Percentiles rank a stretch among this genome's conserved stretches.
phyloP scores from a whole-genome alignment of 2,113 vertebrate genomes.

The Acanthochromis polyacanthus region DNA sequence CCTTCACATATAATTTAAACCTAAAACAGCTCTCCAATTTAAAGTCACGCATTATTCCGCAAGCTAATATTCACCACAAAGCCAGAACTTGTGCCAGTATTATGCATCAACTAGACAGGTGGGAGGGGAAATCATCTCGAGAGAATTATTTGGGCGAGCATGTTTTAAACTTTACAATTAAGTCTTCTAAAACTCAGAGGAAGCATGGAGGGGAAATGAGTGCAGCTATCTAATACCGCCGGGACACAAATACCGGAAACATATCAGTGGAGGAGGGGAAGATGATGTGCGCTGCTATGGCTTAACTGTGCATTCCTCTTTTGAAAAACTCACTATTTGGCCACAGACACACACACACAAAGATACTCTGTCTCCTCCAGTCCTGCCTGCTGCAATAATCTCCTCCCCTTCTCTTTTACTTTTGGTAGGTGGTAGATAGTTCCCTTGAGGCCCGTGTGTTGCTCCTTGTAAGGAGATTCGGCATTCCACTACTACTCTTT shows the following conservation, averaged over 20 bases:
- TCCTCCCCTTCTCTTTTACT: slow-evolving; percentile 40
- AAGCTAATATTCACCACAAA: too few relatives aligned
- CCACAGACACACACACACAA: slow-evolving; percentile 34
- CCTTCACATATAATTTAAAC: too few relatives aligned
- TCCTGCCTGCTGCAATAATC: slow-evolving; percentile 53
- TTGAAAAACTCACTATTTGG: slow-evolving; percentile 36
- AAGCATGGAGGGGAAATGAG: slow-evolving; percentile 56
- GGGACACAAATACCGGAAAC: slow-evolving; percentile 69
- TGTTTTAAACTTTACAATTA: slow-evolving; percentile 54
- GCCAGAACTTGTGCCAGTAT: too few relatives aligned
- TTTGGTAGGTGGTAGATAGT: slow-evolving; percentile 54
- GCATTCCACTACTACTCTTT: slow-evolving; percentile 71
- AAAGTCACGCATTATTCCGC: too few relatives aligned
- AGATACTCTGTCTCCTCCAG: slow-evolving; percentile 29
- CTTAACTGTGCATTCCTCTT: slow-evolving; percentile 62
- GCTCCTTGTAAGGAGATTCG: slow-evolving; percentile 81
- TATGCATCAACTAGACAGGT: too few relatives aligned
- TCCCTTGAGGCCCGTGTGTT: slow-evolving; percentile 63
- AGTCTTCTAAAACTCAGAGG: slow-evolving; percentile 15
- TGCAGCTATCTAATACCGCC: slow-evolving; percentile 48
- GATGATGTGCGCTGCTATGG: slow-evolving; percentile 33
- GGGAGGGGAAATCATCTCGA: background rate
- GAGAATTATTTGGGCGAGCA: slow-evolving; percentile 2
- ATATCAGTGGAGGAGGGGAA: slow-evolving; percentile 41
- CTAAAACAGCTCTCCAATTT: too few relatives aligned